A percentile compares a stretch with the other conserved stretches of the same genome.
Evolutionary conservation across 2,113 vertebrate species (phyloP).

Genomic region (Vidua chalybeata): DNA sequence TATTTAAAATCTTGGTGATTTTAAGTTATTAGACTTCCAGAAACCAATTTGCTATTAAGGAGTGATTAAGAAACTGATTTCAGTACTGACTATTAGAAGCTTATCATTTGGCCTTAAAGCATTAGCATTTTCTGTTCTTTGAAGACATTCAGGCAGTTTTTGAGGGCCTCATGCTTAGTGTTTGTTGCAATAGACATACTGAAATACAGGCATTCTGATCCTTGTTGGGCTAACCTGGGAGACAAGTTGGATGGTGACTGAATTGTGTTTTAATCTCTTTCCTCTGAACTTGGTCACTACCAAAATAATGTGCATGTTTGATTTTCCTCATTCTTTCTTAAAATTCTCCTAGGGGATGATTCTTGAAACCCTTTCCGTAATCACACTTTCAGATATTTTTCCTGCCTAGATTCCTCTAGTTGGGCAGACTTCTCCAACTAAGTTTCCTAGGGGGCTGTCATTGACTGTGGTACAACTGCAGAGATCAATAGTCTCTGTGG

Average conservation of each 20-base stretch:
- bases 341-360: not conserved
- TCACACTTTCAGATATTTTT: not conserved
- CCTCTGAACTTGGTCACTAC: not conserved
- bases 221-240: not conserved
- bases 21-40: not conserved
- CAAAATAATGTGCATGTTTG: not conserved
- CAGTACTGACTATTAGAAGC: not conserved
- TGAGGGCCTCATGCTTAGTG: not conserved
- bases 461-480: not conserved
- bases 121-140: not conserved
- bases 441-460: not conserved
- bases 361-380: not conserved
- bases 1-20: not conserved
- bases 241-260: not conserved
- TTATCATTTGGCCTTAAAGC: not conserved
- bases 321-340: not conserved
- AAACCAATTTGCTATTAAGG: not conserved
- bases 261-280: not conserved
- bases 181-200: not conserved
- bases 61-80: not conserved
- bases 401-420: not conserved
- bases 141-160: not conserved
- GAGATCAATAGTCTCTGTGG: slow-evolving; percentile 16
- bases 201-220: not conserved
- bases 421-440: not conserved